Base-by-base conservation (phyloP, 2,797 vertebrate species). In the Tragopan temminckii region DNA sequence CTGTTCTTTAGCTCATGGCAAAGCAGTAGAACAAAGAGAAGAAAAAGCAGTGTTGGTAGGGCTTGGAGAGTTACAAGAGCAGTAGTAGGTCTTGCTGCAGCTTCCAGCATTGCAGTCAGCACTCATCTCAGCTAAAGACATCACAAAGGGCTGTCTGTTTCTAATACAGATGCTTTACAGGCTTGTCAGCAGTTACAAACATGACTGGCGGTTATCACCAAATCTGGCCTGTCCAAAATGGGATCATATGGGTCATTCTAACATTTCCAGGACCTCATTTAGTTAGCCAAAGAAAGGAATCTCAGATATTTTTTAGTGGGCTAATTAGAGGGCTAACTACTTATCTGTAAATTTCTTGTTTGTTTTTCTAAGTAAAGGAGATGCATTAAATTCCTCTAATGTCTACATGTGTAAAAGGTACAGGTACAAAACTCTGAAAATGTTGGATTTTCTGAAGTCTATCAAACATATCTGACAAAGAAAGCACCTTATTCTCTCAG, bases 31-130 rank as follows among this genome's bases (percentile, higher is more conserved):
- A 48, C 38, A n/a, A 62, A 20, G 46, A 31, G 35, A 19, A n/a
- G 29, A 16, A 11, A 50, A 77, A 55, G n/a, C 0, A 0, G 6
- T 8, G 10, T 5, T 3, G 18, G 27, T 35, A 79, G 17, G 50
- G 55, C 12, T 3, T 5, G 1, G n/a, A 31, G 33, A 72, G 17
- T 4, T 59, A 55, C n/a, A 70, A 74, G 38, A 33, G 31, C 53
- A 87, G 55, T 42, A 53, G 50, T 5, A 8, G 13, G 5, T 42
- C n/a, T 40, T 64, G 40, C 46, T 53, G 29, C 24, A 68, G 19
- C 25, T 80, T n/a, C 68, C 50, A 81, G 24, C 23, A 3, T 8
- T 71, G 48, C 62, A 5, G 3, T 9, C 66, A 83, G 80, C 57
- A 5, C 5, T 17, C 8, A 9, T 14, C 19, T n/a, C 52, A 72